phyloP scores from a whole-genome alignment of 2,113 vertebrate species.

The Sphyrna mokarran region DNA sequence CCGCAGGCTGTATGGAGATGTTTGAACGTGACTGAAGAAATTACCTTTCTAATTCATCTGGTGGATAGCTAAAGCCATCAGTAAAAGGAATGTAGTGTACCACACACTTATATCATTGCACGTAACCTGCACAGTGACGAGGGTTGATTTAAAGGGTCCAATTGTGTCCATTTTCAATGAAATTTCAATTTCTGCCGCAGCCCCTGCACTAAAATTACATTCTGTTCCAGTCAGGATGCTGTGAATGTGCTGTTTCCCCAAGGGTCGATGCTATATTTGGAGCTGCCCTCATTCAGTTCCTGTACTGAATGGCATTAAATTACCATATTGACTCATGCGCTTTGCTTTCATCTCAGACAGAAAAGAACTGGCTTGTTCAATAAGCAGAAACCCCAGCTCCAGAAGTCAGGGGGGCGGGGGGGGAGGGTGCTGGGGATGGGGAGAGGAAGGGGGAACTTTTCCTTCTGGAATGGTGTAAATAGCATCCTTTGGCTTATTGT shows the following conservation, averaged over 20 bases:
- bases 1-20: neutral
- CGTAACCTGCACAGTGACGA: neutral
- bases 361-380: neutral
- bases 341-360: too few species aligned
- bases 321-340: neutral
- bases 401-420: neutral
- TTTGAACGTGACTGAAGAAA: neutral
- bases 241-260: neutral
- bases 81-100: neutral
- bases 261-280: slow-evolving; percentile 18
- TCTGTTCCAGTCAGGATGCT: slow-evolving; percentile 7
- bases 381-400: neutral
- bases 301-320: slow-evolving; percentile 27
- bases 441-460: neutral
- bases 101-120: neutral
- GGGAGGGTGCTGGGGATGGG: too few species aligned
- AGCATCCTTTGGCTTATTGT: neutral
- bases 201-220: neutral
- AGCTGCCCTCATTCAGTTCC: slow-evolving; percentile 2
- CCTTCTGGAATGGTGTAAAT: neutral
- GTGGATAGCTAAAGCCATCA: neutral
- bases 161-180: neutral
- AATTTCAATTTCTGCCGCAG: neutral
- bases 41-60: neutral
- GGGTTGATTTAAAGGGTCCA: neutral